Conservation (phyloP, 2,888 invertebrate species). For the Cistogaster globosa region DNA sequence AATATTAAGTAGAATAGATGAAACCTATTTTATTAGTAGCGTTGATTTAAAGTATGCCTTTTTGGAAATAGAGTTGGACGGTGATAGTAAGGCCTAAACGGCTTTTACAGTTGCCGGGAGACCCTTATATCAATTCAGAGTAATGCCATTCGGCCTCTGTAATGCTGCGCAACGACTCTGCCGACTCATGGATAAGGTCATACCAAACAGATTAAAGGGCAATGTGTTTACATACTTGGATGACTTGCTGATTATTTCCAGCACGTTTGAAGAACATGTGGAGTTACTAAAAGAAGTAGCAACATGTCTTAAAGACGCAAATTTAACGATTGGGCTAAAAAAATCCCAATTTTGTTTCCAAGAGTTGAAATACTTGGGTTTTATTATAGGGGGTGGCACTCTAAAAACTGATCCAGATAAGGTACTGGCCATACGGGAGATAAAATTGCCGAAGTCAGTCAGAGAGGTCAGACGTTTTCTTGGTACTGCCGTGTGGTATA, state of each 20-base stretch:
- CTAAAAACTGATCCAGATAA: background rate
- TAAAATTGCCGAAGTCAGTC: background rate
- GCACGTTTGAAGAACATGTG: background rate
- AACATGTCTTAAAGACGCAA: background rate
- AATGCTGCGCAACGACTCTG: background rate
- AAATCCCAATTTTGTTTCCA: background rate
- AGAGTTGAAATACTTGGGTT: background rate
- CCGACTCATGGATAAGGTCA: background rate
- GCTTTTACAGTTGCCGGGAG: slow-evolving; percentile 54
- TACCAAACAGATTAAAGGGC: background rate
- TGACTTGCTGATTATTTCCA: background rate
- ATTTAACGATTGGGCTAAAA: background rate
- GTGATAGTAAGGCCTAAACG: slow-evolving; percentile 42
- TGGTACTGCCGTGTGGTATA: background rate
- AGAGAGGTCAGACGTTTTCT: background rate
- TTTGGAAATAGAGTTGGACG: slow-evolving; percentile 41
- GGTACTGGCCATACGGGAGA: background rate
- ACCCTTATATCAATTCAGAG: background rate
- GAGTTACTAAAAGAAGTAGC: background rate
- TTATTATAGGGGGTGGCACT: background rate
- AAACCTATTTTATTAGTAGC: slow-evolving; percentile 22
- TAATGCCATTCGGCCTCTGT: slow-evolving; percentile 4
- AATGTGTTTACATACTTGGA: background rate
- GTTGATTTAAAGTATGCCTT: slow-evolving; percentile 55
- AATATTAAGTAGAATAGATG: background rate